Conservation (phyloP, 2,888 invertebrate species). For the Schizotus pectinicornis region DNA sequence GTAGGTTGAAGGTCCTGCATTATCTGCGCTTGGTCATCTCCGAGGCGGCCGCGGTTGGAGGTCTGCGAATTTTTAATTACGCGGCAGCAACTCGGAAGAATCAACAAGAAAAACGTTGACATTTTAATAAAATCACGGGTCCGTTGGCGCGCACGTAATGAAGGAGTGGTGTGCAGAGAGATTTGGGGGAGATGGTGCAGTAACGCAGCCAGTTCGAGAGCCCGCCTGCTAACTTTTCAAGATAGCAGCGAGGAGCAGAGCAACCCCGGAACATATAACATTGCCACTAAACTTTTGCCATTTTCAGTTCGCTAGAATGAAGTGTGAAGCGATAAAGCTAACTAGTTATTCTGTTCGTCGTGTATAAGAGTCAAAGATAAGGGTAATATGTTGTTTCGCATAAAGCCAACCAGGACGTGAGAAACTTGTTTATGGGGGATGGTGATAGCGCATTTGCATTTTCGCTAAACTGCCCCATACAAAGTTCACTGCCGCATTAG, state of each 20-base stretch:
- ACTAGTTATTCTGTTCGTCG: conserved; percentile 46
- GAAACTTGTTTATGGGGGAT: conserved; percentile 26
- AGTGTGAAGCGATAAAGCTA: conserved; percentile 56
- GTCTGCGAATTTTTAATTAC: too few relatives aligned
- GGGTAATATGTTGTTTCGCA: conserved; percentile 45
- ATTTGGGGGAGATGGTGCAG: conserved; percentile 29
- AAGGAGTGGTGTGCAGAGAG: conserved; percentile 22
- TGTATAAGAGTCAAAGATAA: conserved; percentile 37
- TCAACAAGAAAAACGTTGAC: conserved; percentile 31
- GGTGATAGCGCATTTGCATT: conserved; percentile 21
- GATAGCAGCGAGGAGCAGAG: conserved; percentile 15
- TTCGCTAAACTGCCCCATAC: conserved; percentile 14
- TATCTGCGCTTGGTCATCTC: too few relatives aligned
- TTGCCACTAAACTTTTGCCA: conserved; percentile 52
- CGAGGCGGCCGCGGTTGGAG: too few relatives aligned
- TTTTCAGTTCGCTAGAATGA: conserved; percentile 54
- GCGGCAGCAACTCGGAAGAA: conserved; percentile 23
- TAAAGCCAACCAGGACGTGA: conserved; percentile 32
- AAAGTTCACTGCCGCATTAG: conserved; percentile 8
- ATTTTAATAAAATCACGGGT: conserved; percentile 39
- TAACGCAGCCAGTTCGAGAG: conserved; percentile 27
- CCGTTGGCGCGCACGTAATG: conserved; percentile 33
- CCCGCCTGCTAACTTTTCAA: conserved; percentile 22
- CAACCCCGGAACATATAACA: conserved; percentile 25
- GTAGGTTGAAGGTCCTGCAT: too few relatives aligned